Conservation (phyloP, 2,113 vertebrate genomes). For the Condylura cristata region DNA sequence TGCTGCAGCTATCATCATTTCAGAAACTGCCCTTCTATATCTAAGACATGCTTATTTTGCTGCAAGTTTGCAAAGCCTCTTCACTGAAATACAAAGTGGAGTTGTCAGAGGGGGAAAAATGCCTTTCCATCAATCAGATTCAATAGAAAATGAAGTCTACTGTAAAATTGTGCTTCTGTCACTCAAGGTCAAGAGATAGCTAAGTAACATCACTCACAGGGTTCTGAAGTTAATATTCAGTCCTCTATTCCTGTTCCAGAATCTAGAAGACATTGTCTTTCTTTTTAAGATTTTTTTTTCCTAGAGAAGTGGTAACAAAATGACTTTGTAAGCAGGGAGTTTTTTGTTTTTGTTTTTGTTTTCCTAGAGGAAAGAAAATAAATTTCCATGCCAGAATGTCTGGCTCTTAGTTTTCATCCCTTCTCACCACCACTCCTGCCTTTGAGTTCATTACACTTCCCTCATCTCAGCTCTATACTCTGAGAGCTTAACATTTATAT, state of each 20-base stretch:
- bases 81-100: conserved; percentile 54
- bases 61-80: conserved; percentile 14
- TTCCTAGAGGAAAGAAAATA: background rate
- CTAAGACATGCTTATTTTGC: conserved; percentile 33
- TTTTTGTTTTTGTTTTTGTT: background rate
- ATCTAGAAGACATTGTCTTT: background rate
- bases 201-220: conserved; percentile 44
- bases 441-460: background rate
- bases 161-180: conserved; percentile 58
- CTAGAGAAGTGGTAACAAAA: background rate
- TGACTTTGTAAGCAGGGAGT: background rate
- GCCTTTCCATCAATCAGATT: conserved; percentile 49
- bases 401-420: background rate
- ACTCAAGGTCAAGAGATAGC: conserved; percentile 51
- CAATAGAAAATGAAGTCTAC: conserved; percentile 69
- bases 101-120: background rate
- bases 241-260: background rate
- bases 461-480: fast-evolving
- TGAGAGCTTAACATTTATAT: background rate
- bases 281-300: background rate
- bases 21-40: conserved; percentile 44
- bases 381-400: background rate
- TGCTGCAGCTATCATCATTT: background rate
- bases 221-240: background rate
- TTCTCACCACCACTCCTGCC: fast-evolving